These are phyloP conservation scores for Plodia interpunctella DNA, from an alignment of 1,140 invertebrate genomes.

Conservation along the genomic window DNA sequence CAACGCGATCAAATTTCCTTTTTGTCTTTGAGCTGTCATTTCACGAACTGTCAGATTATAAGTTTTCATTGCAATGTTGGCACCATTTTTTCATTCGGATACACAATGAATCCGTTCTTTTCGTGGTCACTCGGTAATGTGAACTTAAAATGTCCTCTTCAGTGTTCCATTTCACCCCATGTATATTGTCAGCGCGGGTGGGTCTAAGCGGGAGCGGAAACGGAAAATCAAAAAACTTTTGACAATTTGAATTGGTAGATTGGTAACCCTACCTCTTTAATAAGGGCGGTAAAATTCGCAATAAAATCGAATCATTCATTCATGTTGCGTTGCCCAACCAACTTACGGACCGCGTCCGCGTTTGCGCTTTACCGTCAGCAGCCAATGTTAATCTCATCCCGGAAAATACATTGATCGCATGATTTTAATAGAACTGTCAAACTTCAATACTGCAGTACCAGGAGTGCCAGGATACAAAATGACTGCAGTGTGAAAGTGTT, in stretches of 20 bases:
- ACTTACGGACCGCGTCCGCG: constrained; percentile 7
- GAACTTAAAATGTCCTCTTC: no score
- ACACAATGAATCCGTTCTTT: no score
- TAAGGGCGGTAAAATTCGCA: constrained; percentile 3
- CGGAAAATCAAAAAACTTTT: no score
- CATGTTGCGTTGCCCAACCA: background rate
- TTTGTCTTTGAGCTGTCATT: constrained; percentile 51
- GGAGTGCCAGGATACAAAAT: background rate
- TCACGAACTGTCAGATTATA: constrained; percentile 26
- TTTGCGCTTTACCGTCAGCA: constrained; percentile 16
- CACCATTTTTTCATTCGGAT: constrained; percentile 14
- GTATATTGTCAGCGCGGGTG: no score
- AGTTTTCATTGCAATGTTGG: constrained; percentile 32
- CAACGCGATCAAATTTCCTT: constrained; percentile 51
- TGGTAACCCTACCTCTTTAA: background rate
- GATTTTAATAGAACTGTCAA: background rate
- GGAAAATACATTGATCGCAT: constrained; percentile 4
- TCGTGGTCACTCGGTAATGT: no score
- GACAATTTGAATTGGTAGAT: no score
- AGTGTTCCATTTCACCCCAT: no score
- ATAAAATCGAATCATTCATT: background rate
- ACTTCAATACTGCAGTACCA: background rate
- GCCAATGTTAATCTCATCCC: constrained; percentile 3
- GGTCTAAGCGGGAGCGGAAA: no score
- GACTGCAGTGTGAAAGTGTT: constrained; percentile 13